Conservation (phyloP, 2,113 vertebrate species). For the Prionailurus bengalensis region DNA sequence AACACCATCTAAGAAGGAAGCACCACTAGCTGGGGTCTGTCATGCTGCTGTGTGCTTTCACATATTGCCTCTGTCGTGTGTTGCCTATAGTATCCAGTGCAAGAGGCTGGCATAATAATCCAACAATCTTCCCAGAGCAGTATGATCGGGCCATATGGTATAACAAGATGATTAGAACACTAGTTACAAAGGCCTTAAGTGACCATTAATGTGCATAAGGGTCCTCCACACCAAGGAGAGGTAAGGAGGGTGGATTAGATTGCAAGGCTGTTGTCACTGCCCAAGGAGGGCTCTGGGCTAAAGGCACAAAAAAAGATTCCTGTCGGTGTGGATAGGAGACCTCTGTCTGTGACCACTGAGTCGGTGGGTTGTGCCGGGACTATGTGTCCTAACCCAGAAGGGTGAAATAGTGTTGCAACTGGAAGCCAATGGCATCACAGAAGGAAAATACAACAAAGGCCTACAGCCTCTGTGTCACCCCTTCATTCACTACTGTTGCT, state of each 20-base stretch:
- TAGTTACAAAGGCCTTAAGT: not conserved
- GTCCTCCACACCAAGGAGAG: not conserved
- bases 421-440: not conserved
- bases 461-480: not conserved
- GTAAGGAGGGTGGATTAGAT: not conserved
- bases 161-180: not conserved
- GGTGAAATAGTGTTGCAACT: not conserved
- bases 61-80: too few species aligned
- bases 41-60: not conserved
- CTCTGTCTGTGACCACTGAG: not conserved
- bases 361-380: not conserved
- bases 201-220: not conserved
- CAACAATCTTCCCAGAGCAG: not conserved
- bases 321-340: not conserved
- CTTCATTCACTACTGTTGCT: not conserved
- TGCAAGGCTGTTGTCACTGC: not conserved
- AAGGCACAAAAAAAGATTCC: not conserved
- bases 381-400: not conserved
- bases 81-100: not conserved
- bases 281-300: not conserved
- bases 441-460: not conserved
- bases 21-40: not conserved
- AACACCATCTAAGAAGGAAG: not conserved
- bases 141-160: not conserved
- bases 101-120: not conserved